phyloP scores from a whole-genome alignment of 2,797 vertebrate genomes.

The Malacoraja senta region DNA sequence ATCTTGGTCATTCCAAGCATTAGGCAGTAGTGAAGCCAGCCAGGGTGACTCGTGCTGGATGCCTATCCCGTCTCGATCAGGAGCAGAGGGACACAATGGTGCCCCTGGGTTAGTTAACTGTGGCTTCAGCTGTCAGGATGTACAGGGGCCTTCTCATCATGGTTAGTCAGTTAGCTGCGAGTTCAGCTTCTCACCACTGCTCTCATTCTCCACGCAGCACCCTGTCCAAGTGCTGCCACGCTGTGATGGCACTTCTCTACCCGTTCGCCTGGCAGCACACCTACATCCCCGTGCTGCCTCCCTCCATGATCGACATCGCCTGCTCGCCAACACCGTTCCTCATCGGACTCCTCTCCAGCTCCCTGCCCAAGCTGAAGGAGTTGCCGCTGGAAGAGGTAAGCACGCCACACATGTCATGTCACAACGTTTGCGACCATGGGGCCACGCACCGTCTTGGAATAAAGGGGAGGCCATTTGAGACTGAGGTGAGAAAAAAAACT shows the following conservation, averaged over 20 bases:
- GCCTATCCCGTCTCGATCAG: neutral
- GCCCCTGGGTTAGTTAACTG: too few species aligned
- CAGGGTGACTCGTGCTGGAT: neutral
- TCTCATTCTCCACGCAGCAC: constrained; percentile 62
- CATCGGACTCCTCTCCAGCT: constrained; percentile 88
- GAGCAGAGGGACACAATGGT: too few species aligned
- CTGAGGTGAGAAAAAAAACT: too few species aligned
- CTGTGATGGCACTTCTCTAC: constrained; percentile 84
- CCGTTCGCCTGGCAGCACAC: constrained; percentile 97
- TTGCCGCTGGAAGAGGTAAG: constrained; percentile 90
- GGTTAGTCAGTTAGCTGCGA: neutral
- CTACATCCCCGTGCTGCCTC: constrained; percentile 90
- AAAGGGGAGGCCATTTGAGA: too few species aligned
- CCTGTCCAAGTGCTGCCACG: constrained; percentile 91
- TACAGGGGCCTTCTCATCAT: too few species aligned
- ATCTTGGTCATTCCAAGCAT: neutral
- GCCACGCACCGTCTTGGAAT: too few species aligned
- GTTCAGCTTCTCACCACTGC: neutral
- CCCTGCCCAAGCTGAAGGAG: constrained; percentile 81
- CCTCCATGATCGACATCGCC: constrained; percentile 92
- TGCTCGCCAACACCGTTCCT: constrained; percentile 95
- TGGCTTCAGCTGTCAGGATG: too few species aligned
- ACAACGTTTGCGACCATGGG: too few species aligned
- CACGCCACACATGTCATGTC: too few species aligned
- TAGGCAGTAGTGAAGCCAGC: too few species aligned